phyloP scores from a whole-genome alignment of 2,888 invertebrate species.

The Diogma glabrata region DNA sequence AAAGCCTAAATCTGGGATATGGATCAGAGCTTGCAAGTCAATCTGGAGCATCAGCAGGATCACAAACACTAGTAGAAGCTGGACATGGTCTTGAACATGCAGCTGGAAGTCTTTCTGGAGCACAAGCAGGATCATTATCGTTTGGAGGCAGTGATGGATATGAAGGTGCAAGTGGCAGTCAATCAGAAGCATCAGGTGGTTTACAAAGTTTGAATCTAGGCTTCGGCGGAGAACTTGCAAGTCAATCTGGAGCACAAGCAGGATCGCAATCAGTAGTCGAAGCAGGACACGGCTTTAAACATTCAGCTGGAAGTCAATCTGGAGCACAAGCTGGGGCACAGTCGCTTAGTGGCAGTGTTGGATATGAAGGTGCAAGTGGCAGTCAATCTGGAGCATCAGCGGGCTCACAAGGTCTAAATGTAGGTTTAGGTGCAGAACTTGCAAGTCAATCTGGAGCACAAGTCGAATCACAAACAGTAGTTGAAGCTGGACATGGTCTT shows the following conservation, averaged over 20 bases:
- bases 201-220: not conserved
- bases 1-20: not conserved
- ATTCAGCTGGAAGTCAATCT: not conserved
- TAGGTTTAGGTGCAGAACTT: not conserved
- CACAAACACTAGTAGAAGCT: not conserved
- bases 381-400: not conserved
- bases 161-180: conserved; percentile 7
- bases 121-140: not conserved
- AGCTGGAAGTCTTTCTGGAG: not conserved
- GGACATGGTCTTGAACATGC: not conserved
- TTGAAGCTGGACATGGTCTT: not conserved
- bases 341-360: not conserved
- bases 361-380: conserved; percentile 3
- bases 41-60: not conserved
- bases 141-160: not conserved
- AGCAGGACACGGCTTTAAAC: not conserved
- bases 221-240: not conserved
- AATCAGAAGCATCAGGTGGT: conserved; percentile 1
- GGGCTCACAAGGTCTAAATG: conserved; percentile 2
- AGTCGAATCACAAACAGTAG: conserved; percentile 3
- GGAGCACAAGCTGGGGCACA: not conserved
- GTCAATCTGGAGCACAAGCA: not conserved
- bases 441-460: not conserved
- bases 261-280: not conserved
- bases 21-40: not conserved